These are phyloP conservation scores for Chaenocephalus aceratus DNA, from an alignment of 2,113 vertebrate species.

Conservation along the genomic window DNA sequence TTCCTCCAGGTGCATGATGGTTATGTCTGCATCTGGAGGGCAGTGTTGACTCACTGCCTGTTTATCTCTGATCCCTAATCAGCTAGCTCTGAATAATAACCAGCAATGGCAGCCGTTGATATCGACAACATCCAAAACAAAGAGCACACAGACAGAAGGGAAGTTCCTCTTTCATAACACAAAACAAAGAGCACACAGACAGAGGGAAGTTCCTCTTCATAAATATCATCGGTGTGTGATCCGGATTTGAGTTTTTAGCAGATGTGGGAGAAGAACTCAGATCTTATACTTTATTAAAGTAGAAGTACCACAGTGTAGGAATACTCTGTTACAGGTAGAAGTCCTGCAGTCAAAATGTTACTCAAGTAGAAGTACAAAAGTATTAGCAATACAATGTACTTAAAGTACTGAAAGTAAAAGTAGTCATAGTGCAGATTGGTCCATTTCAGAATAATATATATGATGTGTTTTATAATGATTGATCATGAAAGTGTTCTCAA, in stretches of 20 bases:
- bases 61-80: constrained; percentile 24
- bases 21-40: constrained; percentile 46
- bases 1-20: constrained; percentile 43
- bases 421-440: too few species aligned
- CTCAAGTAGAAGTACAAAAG: too few species aligned
- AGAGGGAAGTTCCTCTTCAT: constrained; percentile 11
- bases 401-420: too few species aligned
- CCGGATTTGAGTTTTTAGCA: background rate
- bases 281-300: too few species aligned
- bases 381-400: too few species aligned
- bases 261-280: background rate
- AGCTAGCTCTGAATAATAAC: background rate
- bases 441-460: too few species aligned
- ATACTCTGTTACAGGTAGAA: too few species aligned
- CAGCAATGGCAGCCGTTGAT: background rate
- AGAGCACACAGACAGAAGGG: constrained; percentile 17
- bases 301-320: too few species aligned
- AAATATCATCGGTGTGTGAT: background rate
- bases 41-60: constrained; percentile 6
- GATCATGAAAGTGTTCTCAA: too few species aligned
- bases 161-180: background rate
- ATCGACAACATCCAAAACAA: constrained; percentile 21
- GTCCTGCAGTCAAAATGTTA: too few species aligned
- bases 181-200: constrained; percentile 18
- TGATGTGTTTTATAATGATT: too few species aligned